Evolutionary conservation across 2,113 vertebrate genomes (phyloP).

Genomic region (Pelobates fuscus): DNA sequence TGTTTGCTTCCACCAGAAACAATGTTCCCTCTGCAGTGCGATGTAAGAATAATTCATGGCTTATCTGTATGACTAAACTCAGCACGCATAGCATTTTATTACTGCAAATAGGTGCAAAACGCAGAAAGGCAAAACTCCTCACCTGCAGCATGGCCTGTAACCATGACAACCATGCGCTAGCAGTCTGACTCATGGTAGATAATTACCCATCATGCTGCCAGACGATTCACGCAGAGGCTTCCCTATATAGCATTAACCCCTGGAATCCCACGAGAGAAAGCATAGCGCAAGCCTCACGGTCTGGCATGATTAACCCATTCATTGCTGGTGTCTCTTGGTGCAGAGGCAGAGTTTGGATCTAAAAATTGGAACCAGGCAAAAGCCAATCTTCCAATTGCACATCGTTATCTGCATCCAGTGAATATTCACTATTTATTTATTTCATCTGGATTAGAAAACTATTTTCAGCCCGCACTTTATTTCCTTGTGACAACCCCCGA

Average conservation of each 20-base stretch:
- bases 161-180: slow-evolving; percentile 36
- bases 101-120: slow-evolving; percentile 34
- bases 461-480: no score
- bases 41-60: slow-evolving; percentile 20
- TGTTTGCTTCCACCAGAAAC: background rate
- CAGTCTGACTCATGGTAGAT: slow-evolving; percentile 41
- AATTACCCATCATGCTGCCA: slow-evolving; percentile 43
- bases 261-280: background rate
- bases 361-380: no score
- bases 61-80: slow-evolving; percentile 22
- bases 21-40: background rate
- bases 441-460: no score
- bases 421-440: no score
- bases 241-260: slow-evolving; percentile 40
- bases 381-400: no score
- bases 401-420: no score
- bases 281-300: background rate
- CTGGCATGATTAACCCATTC: background rate
- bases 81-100: slow-evolving; percentile 35
- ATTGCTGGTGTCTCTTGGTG: background rate
- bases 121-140: slow-evolving; percentile 21
- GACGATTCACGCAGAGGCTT: slow-evolving; percentile 38
- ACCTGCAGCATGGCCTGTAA: slow-evolving; percentile 44
- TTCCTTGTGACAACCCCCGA: no score
- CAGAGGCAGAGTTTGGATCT: no score